A percentile compares a stretch with the other conserved stretches of the same genome.
Conservation (phyloP, 2,113 vertebrate genomes). For the Bos javanicus region DNA sequence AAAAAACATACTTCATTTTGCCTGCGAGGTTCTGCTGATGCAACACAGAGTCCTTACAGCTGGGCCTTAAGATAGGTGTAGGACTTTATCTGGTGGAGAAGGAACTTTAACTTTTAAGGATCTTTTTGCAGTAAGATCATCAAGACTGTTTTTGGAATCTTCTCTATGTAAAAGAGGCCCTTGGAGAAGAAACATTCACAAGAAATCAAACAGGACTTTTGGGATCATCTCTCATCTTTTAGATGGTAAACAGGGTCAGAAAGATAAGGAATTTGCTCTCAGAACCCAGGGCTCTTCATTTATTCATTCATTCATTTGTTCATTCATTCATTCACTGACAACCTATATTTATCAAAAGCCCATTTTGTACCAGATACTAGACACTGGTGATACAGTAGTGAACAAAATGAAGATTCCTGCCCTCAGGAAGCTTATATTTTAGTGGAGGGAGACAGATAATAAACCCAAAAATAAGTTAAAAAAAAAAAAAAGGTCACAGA, state of each 20-base stretch:
- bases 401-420: neutral
- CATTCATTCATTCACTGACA: neutral
- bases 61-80: neutral
- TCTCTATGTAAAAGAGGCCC: neutral
- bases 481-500: neutral
- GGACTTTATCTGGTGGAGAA: neutral
- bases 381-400: neutral
- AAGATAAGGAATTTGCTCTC: neutral
- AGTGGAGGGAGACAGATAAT: neutral
- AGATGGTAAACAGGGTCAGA: neutral
- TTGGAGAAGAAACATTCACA: neutral
- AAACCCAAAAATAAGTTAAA: neutral
- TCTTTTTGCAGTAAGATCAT: neutral
- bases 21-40: neutral
- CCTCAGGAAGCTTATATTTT: neutral
- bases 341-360: neutral
- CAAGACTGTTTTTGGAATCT: neutral
- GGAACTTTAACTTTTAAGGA: neutral
- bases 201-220: neutral
- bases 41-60: neutral
- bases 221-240: neutral
- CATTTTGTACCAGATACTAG: neutral
- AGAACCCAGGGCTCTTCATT: neutral
- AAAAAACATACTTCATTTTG: neutral
- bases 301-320: neutral